A percentile compares a stretch with the other conserved stretches of the same genome.
Evolutionary conservation across 2,888 invertebrate genomes (phyloP).

Genomic region (Drosophila rubida): DNA sequence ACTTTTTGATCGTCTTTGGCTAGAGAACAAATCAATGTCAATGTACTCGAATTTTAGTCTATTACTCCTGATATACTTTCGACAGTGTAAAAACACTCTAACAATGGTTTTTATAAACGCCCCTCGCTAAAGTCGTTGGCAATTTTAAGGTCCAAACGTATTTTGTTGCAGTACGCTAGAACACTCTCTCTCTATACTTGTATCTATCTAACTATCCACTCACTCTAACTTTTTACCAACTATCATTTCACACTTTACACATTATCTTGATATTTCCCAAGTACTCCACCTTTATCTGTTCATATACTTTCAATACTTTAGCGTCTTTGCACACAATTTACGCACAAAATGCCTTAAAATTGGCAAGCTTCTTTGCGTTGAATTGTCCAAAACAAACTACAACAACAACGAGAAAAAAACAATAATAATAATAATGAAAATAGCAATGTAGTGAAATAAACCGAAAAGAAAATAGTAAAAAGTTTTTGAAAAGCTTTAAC

Average conservation of each 20-base stretch:
- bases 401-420: slow-evolving; percentile 6
- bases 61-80: slow-evolving; percentile 84
- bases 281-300: not conserved
- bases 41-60: slow-evolving; percentile 84
- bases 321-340: slow-evolving; percentile 48
- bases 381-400: slow-evolving; percentile 64
- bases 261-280: not conserved
- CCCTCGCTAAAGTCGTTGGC: slow-evolving; percentile 75
- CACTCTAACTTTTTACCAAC: not conserved
- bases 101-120: slow-evolving; percentile 66
- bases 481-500: slow-evolving; percentile 31
- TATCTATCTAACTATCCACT: not conserved
- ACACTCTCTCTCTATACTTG: not conserved
- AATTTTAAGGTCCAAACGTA: slow-evolving; percentile 78
- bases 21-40: slow-evolving; percentile 68
- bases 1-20: slow-evolving; percentile 61
- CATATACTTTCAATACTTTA: not conserved
- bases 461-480: slow-evolving; percentile 15
- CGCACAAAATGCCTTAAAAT: slow-evolving; percentile 76
- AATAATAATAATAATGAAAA: slow-evolving; percentile 23
- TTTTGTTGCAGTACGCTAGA: slow-evolving; percentile 50
- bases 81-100: slow-evolving; percentile 79
- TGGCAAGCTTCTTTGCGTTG: slow-evolving; percentile 69
- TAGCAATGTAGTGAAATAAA: slow-evolving; percentile 20
- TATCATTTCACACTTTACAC: not conserved